Base-by-base conservation (phyloP, 2,797 vertebrate genomes). In the Toxotes lorentzi region DNA sequence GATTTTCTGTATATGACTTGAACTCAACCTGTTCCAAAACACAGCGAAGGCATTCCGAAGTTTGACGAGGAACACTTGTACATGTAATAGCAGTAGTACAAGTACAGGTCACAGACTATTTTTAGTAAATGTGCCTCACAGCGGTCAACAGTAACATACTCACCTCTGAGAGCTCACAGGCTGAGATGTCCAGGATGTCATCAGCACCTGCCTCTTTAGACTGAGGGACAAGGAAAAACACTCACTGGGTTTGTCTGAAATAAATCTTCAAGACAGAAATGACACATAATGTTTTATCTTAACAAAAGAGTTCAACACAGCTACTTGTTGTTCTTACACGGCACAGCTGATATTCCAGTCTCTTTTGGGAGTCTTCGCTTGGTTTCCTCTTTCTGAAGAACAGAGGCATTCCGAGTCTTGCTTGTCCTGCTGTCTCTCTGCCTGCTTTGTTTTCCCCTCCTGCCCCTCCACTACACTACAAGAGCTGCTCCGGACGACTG, bases 121-220 rank as follows among this genome's bases (percentile, higher is more conserved):
- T 43, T 17, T 9, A 23, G 21, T 23, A 4, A 50, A 10, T 38
- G 14, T 54, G 21, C 23, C 17, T 57, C 16, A 9, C 23, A 17
- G 3, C 35, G 45, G 57, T 21, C 40, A 7, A 47, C 40, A 64
- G n/a, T 3, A 17, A 43, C 48, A 56, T 11, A 83, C 89, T 95
- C 88, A 99, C 98, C 95, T 99, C 97, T 35, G 95, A 92, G 48
- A 99, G 96, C 76, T 98, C 97, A 88, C 98, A 99, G 19, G 87
- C 91, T 53, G 98, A 99, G 78, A 99, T 94, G 89, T 99, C 98
- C 70, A 99, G 93, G 82, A 96, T 95, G 78, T 99, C 98, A 87
- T 97, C 98, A 45, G 98, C 97, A 41, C 98, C 98, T 3, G 96
- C 97, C 89, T 98, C 97, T 88, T 97, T 99, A 16, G 97, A 96